phyloP scores from a whole-genome alignment of 2,888 invertebrate genomes.

The Pristionchus japonicus region DNA sequence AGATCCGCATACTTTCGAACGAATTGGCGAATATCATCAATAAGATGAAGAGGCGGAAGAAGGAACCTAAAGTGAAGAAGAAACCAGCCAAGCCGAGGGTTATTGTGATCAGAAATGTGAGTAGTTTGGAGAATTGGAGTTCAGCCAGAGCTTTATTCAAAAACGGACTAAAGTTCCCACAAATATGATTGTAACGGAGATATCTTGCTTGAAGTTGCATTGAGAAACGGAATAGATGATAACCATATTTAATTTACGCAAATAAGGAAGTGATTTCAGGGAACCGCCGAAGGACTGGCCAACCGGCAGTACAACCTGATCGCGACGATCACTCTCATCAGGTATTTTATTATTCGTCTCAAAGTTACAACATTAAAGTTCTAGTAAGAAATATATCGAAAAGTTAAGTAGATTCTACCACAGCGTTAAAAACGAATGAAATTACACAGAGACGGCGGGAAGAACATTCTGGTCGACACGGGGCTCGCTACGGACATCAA shows the following conservation, averaged over 20 bases:
- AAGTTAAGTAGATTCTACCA: too few species aligned
- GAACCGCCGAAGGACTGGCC: slow-evolving; percentile 68
- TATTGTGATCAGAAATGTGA: slow-evolving; percentile 52
- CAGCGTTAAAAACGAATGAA: background rate
- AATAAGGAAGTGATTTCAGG: too few species aligned
- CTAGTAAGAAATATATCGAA: too few species aligned
- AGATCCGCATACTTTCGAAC: background rate
- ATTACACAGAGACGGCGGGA: slow-evolving; percentile 48
- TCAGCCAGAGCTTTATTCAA: too few species aligned
- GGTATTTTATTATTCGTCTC: slow-evolving; percentile 52
- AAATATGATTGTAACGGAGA: too few species aligned
- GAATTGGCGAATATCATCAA: slow-evolving; percentile 12
- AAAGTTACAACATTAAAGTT: background rate
- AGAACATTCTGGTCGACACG: slow-evolving; percentile 71
- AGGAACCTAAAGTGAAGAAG: slow-evolving; percentile 42
- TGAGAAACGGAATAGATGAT: too few species aligned
- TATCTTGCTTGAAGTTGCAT: too few species aligned
- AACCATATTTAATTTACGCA: too few species aligned
- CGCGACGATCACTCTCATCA: slow-evolving; percentile 70
- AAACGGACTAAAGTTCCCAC: too few species aligned
- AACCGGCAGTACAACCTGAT: slow-evolving; percentile 68
- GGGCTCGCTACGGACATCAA: slow-evolving; percentile 73
- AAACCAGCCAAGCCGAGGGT: slow-evolving; percentile 44
- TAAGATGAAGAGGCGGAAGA: slow-evolving; percentile 44
- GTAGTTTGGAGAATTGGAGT: too few species aligned